Conservation (phyloP, 2,797 vertebrate genomes). For the Pipistrellus nathusii region DNA sequence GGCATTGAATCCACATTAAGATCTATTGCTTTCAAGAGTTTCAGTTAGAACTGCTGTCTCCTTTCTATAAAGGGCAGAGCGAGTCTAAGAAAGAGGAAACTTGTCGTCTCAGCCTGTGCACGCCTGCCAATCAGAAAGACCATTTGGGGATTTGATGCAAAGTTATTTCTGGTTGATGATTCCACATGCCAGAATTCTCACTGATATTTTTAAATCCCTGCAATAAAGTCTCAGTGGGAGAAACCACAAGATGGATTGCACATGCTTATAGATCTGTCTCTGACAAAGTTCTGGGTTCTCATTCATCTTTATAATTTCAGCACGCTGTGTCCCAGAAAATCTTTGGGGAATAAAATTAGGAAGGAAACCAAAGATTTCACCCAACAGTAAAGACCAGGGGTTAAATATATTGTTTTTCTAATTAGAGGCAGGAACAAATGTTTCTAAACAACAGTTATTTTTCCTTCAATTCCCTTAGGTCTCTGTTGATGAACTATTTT, state of each 20-base stretch:
- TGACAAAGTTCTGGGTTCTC: constrained; percentile 74
- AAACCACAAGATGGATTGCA: constrained; percentile 75
- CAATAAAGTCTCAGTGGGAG: constrained; percentile 71
- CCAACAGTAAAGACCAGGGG: background rate
- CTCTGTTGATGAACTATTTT: constrained; percentile 62
- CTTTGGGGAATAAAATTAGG: constrained; percentile 48
- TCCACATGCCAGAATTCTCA: constrained; percentile 72
- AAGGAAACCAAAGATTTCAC: constrained; percentile 56
- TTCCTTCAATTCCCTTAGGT: constrained; percentile 47
- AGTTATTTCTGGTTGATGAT: constrained; percentile 78
- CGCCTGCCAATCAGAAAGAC: constrained; percentile 74
- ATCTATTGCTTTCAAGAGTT: constrained; percentile 52
- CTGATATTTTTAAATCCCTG: constrained; percentile 80
- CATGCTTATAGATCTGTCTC: constrained; percentile 64
- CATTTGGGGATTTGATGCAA: constrained; percentile 75
- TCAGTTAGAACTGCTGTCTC: constrained; percentile 53
- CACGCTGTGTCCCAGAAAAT: constrained; percentile 54
- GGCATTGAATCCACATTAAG: constrained; percentile 64
- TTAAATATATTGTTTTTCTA: constrained; percentile 70
- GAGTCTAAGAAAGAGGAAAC: constrained; percentile 59
- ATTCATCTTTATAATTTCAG: constrained; percentile 76
- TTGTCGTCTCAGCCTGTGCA: constrained; percentile 46
- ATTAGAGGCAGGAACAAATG: constrained; percentile 43
- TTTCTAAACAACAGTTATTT: constrained; percentile 61
- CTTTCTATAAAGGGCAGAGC: constrained; percentile 60